Conservation (phyloP, 2,113 vertebrate genomes). For the Thamnaconus septentrionalis region DNA sequence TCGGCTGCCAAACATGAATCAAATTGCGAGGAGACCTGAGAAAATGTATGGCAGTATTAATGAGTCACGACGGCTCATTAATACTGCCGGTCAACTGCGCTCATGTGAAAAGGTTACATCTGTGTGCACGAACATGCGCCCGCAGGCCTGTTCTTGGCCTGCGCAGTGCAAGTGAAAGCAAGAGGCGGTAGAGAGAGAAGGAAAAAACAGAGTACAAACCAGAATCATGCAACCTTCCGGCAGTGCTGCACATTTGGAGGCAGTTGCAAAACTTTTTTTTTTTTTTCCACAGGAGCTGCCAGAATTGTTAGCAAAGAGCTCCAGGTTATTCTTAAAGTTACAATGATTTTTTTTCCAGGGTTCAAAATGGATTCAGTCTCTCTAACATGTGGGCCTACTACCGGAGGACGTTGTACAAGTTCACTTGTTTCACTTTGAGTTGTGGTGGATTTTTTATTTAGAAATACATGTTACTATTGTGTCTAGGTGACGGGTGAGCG, state of each 20-base stretch:
- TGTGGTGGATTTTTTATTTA: too few relatives aligned
- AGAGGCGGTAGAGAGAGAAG: neutral
- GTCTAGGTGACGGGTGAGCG: too few relatives aligned
- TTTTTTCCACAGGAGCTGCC: neutral
- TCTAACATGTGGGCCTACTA: too few relatives aligned
- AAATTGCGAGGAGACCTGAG: constrained; percentile 9
- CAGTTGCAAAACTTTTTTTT: neutral
- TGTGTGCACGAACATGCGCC: constrained; percentile 6
- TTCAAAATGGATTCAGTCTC: neutral
- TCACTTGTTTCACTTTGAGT: too few relatives aligned
- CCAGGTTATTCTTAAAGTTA: neutral
- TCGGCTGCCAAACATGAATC: constrained; percentile 32
- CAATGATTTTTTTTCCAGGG: neutral
- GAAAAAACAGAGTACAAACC: neutral
- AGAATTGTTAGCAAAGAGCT: neutral
- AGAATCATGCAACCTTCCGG: neutral
- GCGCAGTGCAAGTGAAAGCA: constrained; percentile 1
- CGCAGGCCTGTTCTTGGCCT: constrained; percentile 13
- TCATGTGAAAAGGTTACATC: constrained; percentile 13
- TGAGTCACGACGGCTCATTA: constrained; percentile 37
- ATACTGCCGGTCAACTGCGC: constrained; percentile 14
- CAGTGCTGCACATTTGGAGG: neutral
- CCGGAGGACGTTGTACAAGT: too few relatives aligned
- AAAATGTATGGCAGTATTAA: constrained; percentile 20
- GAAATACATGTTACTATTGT: too few relatives aligned